Evolutionary conservation across 2,113 vertebrate genomes (phyloP), one percentile per base, ranked within the genome.

Genomic region (Forbesichthys agassizii): DNA sequence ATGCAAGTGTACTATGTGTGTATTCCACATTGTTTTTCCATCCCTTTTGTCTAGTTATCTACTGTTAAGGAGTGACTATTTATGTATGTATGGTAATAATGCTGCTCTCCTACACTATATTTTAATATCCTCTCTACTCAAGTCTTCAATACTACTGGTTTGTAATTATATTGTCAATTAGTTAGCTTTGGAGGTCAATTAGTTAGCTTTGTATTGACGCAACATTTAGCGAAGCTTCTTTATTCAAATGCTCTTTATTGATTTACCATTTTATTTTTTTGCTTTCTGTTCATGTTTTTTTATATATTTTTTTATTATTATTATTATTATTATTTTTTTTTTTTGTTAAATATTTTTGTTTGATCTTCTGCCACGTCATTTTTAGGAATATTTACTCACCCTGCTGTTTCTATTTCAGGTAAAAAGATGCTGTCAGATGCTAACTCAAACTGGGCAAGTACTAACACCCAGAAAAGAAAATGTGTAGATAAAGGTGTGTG

Each of bases 361-460:
- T 58, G 6, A 9, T 1, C n/a, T 33, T 61, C 58, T 61, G 11
- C 57, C 33, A 11, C 5, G 4, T 59, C 11, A 4, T 11, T 20
- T 59, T 59, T 48, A 53, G 47, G 48, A 33, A 18, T 42, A 4
- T 52, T 1, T 46, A 61, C 7, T 76, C 68, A 9, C 14, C 33
- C 36, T 51, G 55, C 27, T 47, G 27, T 3, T 18, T 61, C 14
- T 48, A 6, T 52, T 66, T 4, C 60, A 91, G 90, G 88, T 59
- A 47, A 87, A 64, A 83, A 73, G 57, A 75, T 79, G 68, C 74
- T 88, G 18, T 58, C 14, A 33, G 64, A 56, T 11, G 48, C 5
- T 12, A 18, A 10, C 11, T 11, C 16, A 27, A 27, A 27, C 47
- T 46, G 69, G 78, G 36, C 55, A 14, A 11, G 49, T 5, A 33